Percentiles rank a stretch among this genome's conserved stretches.
These are phyloP conservation scores for Notodonta dromedarius DNA, from an alignment of 2,888 invertebrate species.

Conservation along the genomic window DNA sequence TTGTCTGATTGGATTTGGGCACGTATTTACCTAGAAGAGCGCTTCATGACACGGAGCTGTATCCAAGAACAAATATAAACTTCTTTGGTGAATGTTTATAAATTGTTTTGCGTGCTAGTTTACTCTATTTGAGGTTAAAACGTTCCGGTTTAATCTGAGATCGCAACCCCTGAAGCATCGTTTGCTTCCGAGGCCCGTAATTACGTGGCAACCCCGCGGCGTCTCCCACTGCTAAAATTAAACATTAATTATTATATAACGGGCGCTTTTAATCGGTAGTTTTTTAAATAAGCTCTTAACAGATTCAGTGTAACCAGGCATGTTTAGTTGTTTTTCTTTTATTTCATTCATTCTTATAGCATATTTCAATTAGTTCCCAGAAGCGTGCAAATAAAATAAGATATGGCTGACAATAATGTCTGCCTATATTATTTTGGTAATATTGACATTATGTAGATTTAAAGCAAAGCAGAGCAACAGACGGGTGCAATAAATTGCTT, in stretches of 20 bases:
- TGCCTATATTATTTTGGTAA: no score
- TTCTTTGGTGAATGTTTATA: neutral
- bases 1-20: no score
- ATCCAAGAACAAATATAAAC: neutral
- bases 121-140: conserved; percentile 15
- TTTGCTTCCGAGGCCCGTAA: conserved; percentile 23
- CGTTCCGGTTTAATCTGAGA: conserved; percentile 23
- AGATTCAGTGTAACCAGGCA: neutral
- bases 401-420: no score
- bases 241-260: conserved; percentile 40
- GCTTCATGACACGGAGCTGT: no score
- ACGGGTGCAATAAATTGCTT: no score
- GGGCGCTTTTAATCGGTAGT: conserved; percentile 28
- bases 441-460: no score
- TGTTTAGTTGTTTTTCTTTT: neutral
- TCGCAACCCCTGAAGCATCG: conserved; percentile 12
- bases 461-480: no score
- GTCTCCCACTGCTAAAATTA: conserved; percentile 36
- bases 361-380: conserved; percentile 2
- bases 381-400: no score
- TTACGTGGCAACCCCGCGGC: conserved; percentile 25
- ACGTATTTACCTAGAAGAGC: no score
- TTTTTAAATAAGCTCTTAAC: conserved; percentile 29
- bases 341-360: neutral
- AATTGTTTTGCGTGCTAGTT: neutral